Evolutionary conservation across 2,797 vertebrate genomes (phyloP).

Genomic region (Molossus alvarezi): DNA sequence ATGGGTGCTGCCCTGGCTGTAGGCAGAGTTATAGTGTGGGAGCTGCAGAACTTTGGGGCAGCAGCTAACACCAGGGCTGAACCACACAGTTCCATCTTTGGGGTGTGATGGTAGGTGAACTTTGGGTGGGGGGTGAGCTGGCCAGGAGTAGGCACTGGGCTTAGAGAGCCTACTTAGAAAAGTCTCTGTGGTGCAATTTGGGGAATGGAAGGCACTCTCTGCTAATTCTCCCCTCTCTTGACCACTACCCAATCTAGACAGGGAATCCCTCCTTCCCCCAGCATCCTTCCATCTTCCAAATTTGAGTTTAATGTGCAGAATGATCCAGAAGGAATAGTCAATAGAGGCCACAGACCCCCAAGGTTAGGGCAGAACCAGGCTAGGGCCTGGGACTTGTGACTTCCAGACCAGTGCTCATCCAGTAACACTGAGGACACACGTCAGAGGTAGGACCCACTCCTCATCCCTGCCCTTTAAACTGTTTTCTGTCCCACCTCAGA

Average conservation of each 20-base stretch:
- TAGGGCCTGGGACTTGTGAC: background rate
- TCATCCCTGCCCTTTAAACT: background rate
- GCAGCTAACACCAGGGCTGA: background rate
- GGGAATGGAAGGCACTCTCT: background rate
- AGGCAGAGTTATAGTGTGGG: background rate
- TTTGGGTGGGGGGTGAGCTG: background rate
- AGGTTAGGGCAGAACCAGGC: background rate
- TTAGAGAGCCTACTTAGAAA: background rate
- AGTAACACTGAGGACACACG: background rate
- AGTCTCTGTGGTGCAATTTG: background rate
- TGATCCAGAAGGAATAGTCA: background rate
- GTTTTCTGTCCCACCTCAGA: background rate
- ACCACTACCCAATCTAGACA: background rate
- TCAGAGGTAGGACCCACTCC: background rate
- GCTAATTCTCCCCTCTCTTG: background rate
- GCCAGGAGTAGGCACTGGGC: background rate
- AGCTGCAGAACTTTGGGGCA: background rate
- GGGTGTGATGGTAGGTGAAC: no score
- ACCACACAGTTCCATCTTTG: background rate
- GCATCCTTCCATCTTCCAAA: conserved; percentile 21
- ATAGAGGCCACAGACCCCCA: background rate
- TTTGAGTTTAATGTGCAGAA: conserved; percentile 5
- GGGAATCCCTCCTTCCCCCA: background rate
- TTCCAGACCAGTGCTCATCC: background rate
- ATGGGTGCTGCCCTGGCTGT: background rate